These are phyloP conservation scores for Lepidothrix coronata DNA, from an alignment of 2,113 vertebrate genomes.

Conservation along the genomic window DNA sequence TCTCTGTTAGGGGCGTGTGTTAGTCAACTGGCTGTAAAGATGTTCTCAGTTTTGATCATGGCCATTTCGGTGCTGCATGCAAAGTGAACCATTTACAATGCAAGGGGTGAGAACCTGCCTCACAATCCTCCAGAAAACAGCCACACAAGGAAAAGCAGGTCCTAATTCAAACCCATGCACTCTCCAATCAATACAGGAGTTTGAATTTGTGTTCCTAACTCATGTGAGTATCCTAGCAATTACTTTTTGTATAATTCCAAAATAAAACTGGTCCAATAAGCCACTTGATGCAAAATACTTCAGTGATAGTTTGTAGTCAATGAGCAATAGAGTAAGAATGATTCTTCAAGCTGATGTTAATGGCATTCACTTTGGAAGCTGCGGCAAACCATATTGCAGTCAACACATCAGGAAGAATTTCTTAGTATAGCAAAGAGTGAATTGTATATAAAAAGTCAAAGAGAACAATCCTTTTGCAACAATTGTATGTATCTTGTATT, in stretches of 20 bases:
- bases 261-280: background rate
- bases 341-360: background rate
- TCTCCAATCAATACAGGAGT: background rate
- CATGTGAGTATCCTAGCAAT: background rate
- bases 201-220: background rate
- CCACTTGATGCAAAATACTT: background rate
- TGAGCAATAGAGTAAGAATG: background rate
- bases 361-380: background rate
- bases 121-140: background rate
- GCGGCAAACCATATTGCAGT: background rate
- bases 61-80: background rate
- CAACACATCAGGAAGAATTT: background rate
- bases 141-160: background rate
- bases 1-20: background rate
- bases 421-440: background rate
- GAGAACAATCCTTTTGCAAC: background rate
- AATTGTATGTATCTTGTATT: background rate
- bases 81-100: background rate
- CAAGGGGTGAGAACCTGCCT: background rate
- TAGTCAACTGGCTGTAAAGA: background rate
- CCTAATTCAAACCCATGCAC: background rate
- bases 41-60: background rate
- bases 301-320: background rate
- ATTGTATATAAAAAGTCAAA: background rate
- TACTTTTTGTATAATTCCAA: background rate